Conservation (phyloP, 2,888 invertebrate species). For the Halocaridina rubra region DNA sequence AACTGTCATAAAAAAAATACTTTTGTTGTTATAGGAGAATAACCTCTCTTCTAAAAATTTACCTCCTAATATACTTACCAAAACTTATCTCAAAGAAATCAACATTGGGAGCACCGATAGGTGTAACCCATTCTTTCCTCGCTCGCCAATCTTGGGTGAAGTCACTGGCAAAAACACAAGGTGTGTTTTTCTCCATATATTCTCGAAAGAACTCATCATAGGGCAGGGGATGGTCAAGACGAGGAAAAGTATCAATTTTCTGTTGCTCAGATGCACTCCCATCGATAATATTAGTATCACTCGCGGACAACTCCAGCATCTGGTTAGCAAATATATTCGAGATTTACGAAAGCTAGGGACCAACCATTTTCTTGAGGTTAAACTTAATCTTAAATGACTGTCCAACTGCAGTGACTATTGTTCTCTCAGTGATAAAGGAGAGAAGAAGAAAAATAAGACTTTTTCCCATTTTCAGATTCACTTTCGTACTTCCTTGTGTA, state of each 20-base stretch:
- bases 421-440: too few species aligned
- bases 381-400: too few species aligned
- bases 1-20: neutral
- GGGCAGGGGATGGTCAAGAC: neutral
- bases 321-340: neutral
- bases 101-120: slow-evolving; percentile 6
- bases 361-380: too few species aligned
- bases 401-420: too few species aligned
- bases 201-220: slow-evolving; percentile 60
- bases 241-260: slow-evolving; percentile 9
- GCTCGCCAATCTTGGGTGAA: slow-evolving; percentile 50
- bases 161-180: slow-evolving; percentile 44
- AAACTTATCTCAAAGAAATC: slow-evolving; percentile 9
- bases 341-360: too few species aligned
- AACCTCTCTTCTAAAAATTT: too few species aligned
- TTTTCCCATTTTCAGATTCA: too few species aligned
- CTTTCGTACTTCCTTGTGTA: too few species aligned
- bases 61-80: too few species aligned
- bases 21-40: too few species aligned
- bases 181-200: slow-evolving; percentile 43
- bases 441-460: too few species aligned
- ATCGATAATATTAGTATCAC: neutral
- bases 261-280: neutral
- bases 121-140: slow-evolving; percentile 44
- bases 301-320: slow-evolving; percentile 40